These are phyloP conservation scores for Clostera curtula DNA, from an alignment of 2,888 invertebrate genomes.

Conservation along the genomic window DNA sequence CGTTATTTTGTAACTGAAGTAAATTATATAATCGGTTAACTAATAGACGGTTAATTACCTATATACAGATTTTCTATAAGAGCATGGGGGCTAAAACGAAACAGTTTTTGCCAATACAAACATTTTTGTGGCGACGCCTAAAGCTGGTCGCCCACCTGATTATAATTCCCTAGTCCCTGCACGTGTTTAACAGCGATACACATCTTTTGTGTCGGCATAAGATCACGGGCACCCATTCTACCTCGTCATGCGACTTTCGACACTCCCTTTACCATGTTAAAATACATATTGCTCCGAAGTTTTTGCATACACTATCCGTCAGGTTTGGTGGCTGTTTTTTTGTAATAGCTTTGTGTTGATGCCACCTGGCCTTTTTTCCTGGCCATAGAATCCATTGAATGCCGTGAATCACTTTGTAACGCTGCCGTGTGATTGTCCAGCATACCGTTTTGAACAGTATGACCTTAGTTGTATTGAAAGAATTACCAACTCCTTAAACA, in stretches of 20 bases:
- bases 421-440: conserved; percentile 38
- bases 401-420: conserved; percentile 54
- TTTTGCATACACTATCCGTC: conserved; percentile 23
- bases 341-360: conserved; percentile 49
- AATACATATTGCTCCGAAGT: conserved; percentile 30
- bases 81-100: too few species aligned
- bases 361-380: conserved; percentile 70
- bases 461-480: conserved; percentile 24
- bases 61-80: too few species aligned
- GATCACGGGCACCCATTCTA: conserved; percentile 38
- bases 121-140: conserved; percentile 34
- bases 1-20: too few species aligned
- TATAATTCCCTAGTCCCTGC: conserved; percentile 49
- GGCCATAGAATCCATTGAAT: conserved; percentile 51
- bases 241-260: conserved; percentile 38
- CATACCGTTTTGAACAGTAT: conserved; percentile 22
- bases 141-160: conserved; percentile 55
- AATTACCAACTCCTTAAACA: conserved; percentile 25
- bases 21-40: too few species aligned
- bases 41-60: too few species aligned
- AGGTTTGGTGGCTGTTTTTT: conserved; percentile 52
- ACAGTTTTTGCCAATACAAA: conserved; percentile 35
- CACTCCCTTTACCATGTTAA: conserved; percentile 29
- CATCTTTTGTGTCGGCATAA: conserved; percentile 49
- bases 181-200: conserved; percentile 61